phyloP scores from a whole-genome alignment of 2,888 invertebrate species.

The Platerodrilus igneus region DNA sequence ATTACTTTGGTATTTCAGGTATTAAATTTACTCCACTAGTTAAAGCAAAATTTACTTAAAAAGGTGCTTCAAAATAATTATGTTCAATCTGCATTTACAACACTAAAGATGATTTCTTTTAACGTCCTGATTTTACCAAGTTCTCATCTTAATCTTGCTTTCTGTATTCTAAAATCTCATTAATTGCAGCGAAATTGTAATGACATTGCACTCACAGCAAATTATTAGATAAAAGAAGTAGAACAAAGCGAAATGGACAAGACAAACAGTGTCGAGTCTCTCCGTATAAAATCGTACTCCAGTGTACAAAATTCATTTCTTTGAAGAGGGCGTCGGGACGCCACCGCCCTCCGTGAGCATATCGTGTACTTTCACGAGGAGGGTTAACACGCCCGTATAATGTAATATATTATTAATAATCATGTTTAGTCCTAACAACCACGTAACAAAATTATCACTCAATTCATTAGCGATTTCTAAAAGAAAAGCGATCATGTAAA shows the following conservation, averaged over 20 bases:
- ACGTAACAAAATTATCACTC: slow-evolving; percentile 28
- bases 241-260: slow-evolving; percentile 8
- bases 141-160: no score
- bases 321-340: slow-evolving; percentile 35
- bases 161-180: no score
- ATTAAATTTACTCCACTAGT: no score
- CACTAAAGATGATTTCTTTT: no score
- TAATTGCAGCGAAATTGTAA: slow-evolving; percentile 3
- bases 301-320: slow-evolving; percentile 26
- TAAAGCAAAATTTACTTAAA: no score
- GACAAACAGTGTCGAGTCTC: slow-evolving; percentile 15
- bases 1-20: no score
- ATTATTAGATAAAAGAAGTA: slow-evolving; percentile 7
- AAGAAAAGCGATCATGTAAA: slow-evolving; percentile 31
- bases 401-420: slow-evolving; percentile 41
- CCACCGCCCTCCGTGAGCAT: slow-evolving; percentile 34
- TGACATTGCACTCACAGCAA: slow-evolving; percentile 1
- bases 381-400: slow-evolving; percentile 43
- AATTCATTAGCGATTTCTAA: no score
- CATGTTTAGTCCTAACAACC: slow-evolving; percentile 33
- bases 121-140: no score
- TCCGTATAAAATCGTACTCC: slow-evolving; percentile 17
- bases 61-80: no score
- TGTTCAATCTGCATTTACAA: no score
- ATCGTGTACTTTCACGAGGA: slow-evolving; percentile 36